A percentile compares a stretch with the other conserved stretches of the same genome.
These are phyloP conservation scores for Phaethornis superciliosus DNA, from an alignment of 2,113 vertebrate species.

Conservation along the genomic window DNA sequence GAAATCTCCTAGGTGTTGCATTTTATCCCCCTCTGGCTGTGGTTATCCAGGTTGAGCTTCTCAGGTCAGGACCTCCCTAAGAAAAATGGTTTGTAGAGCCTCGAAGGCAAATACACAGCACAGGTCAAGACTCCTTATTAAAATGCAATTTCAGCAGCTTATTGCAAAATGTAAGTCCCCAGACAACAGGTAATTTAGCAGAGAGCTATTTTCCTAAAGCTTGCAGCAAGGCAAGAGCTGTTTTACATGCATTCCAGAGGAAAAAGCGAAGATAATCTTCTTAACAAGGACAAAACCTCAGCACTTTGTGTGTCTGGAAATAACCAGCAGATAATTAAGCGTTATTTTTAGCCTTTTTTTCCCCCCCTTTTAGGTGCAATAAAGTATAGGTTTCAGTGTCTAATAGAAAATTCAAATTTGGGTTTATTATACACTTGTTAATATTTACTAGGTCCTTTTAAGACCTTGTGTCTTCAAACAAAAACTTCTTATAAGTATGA, in stretches of 20 bases:
- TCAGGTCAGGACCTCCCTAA: constrained; percentile 72
- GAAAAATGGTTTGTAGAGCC: constrained; percentile 52
- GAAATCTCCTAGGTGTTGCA: constrained; percentile 82
- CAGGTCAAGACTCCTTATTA: constrained; percentile 69
- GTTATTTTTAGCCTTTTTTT: constrained; percentile 59
- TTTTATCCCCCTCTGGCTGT: constrained; percentile 70
- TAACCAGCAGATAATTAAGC: constrained; percentile 66
- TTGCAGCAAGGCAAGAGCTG: constrained; percentile 62
- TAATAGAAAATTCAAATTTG: constrained; percentile 4
- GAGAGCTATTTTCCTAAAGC: constrained; percentile 57
- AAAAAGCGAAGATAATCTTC: constrained; percentile 76
- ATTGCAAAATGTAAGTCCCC: constrained; percentile 55
- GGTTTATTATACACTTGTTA: not conserved
- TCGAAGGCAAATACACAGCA: constrained; percentile 44
- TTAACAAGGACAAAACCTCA: constrained; percentile 77
- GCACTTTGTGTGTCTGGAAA: constrained; percentile 69
- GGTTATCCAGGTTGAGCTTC: constrained; percentile 74
- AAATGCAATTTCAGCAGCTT: constrained; percentile 68
- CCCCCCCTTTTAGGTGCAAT: constrained; percentile 13
- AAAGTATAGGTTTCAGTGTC: not conserved
- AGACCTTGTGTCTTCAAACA: not conserved
- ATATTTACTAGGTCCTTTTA: not conserved
- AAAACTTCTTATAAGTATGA: not conserved
- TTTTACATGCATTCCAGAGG: constrained; percentile 78
- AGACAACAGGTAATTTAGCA: constrained; percentile 73